A percentile compares a stretch with the other conserved stretches of the same genome.
Evolutionary conservation across 2,888 invertebrate genomes (phyloP).

Genomic region (Hybos culiciformis): DNA sequence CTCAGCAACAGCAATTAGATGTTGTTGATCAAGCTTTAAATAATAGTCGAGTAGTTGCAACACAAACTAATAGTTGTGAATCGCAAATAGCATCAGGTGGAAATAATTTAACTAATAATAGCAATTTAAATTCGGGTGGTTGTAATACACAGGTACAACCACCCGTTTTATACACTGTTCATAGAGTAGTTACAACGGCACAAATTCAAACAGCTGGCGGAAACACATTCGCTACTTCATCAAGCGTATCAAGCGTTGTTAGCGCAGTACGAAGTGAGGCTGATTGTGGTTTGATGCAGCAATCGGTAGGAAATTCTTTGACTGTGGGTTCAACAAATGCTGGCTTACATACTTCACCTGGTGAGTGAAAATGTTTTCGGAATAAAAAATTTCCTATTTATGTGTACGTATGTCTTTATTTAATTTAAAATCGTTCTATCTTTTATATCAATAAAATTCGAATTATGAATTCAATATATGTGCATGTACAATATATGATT

Average conservation of each 20-base stretch:
- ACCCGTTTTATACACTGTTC: constrained; percentile 34
- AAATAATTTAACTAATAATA: not conserved
- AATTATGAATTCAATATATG: too few species aligned
- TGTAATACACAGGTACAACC: constrained; percentile 19
- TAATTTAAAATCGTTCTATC: too few species aligned
- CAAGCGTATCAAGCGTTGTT: constrained; percentile 34
- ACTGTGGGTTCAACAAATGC: constrained; percentile 16
- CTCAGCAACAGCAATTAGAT: constrained; percentile 19
- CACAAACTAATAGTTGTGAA: constrained; percentile 27
- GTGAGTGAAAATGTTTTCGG: constrained; percentile 23
- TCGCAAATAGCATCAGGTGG: constrained; percentile 12
- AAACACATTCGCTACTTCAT: constrained; percentile 31
- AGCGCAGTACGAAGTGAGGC: constrained; percentile 26
- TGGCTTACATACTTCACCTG: constrained; percentile 26
- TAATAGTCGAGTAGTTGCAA: constrained; percentile 25
- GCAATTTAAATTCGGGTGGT: constrained; percentile 14
- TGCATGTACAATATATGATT: too few species aligned
- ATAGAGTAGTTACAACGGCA: constrained; percentile 35
- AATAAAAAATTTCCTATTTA: too few species aligned
- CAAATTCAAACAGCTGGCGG: constrained; percentile 33
- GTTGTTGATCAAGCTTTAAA: constrained; percentile 24
- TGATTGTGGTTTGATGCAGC: constrained; percentile 17
- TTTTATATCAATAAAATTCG: too few species aligned
- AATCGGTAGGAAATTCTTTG: constrained; percentile 15
- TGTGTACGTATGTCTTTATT: too few species aligned